A percentile compares a stretch with the other conserved stretches of the same genome.
phyloP scores from a whole-genome alignment of 2,888 invertebrate species.

The Pyrochroa serraticornis region DNA sequence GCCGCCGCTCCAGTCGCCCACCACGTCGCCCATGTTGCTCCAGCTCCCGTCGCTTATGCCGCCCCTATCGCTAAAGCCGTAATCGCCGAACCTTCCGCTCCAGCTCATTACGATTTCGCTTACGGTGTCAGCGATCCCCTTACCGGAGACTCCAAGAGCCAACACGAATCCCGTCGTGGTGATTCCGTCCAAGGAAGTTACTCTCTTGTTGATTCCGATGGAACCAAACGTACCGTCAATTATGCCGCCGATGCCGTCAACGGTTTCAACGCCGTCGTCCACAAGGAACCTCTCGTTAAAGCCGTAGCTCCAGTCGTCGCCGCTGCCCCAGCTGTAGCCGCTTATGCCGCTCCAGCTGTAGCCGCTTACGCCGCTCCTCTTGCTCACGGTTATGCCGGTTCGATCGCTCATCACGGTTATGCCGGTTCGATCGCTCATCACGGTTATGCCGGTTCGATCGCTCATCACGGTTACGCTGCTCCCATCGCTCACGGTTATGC shows the following conservation, averaged over 20 bases:
- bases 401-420: slow-evolving; percentile 28
- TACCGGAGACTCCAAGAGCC: slow-evolving; percentile 61
- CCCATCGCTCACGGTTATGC: background rate
- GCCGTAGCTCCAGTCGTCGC: slow-evolving; percentile 46
- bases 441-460: slow-evolving; percentile 31
- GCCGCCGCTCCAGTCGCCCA: slow-evolving; percentile 4
- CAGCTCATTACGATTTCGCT: slow-evolving; percentile 59
- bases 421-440: slow-evolving; percentile 10
- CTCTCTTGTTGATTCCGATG: slow-evolving; percentile 61
- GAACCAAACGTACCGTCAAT: slow-evolving; percentile 59
- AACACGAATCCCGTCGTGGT: slow-evolving; percentile 60
- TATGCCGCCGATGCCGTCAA: slow-evolving; percentile 60
- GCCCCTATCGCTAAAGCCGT: slow-evolving; percentile 54
- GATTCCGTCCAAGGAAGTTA: slow-evolving; percentile 61
- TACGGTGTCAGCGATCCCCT: slow-evolving; percentile 57
- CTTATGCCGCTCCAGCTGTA: slow-evolving; percentile 25
- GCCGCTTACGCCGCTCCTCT: slow-evolving; percentile 33
- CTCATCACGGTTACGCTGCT: slow-evolving; percentile 23
- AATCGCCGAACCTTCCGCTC: slow-evolving; percentile 54
- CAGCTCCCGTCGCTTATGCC: slow-evolving; percentile 32
- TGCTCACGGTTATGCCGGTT: slow-evolving; percentile 24
- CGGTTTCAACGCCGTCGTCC: slow-evolving; percentile 62
- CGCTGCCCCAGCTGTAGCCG: slow-evolving; percentile 28
- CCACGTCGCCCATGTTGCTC: slow-evolving; percentile 7
- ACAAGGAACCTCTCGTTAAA: slow-evolving; percentile 56